Evolutionary conservation across 2,888 invertebrate species (phyloP), one percentile per base, ranked within the genome.

Genomic region (Hemaris fuciformis): DNA sequence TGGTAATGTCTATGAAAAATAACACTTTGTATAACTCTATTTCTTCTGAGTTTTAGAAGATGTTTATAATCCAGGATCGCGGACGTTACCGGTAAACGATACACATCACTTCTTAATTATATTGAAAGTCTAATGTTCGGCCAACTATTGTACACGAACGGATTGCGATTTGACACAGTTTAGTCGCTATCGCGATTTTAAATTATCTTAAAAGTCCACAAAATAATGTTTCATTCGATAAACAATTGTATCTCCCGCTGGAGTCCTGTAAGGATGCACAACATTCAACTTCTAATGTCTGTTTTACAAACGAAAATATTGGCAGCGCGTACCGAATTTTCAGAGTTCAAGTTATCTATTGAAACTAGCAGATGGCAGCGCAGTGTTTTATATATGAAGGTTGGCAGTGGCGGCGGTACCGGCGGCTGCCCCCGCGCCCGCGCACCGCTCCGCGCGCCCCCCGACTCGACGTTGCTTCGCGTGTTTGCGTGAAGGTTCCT

Each of bases 281-380:
- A 89, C 84, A 87, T 87, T 81, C 81, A 85, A 79, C 72, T 83
- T 78, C 79, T 77, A 75, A 75, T 77, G 66, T 77, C 67, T 73
- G 76, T 73, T 78, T 78, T 76, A 80, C 77, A 75, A 76, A 74
- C 74, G 78, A 73, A 79, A 83, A 85, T 85, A 86, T 89, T 90
- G 84, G 84, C 79, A 88, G 81, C 89, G 84, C 87, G 89, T 79
- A 85, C 85, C 81, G 84, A 82, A 80, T 87, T 84, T 83, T 86
- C 85, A 84, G 87, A 85, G 83, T 80, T 85, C 89, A 85, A 89
- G 91, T 92, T 92, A 87, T 87, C 88, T 88, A 91, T 91, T 91
- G 87, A 89, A 91, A 90, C 91, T 87, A 88, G 89, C 87, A 92
- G 92, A 92, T 90, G 92, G 91, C 92, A 86, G 90, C 85, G 88